phyloP scores from a whole-genome alignment of 2,797 vertebrate species.

The Galagoides demidoff region DNA sequence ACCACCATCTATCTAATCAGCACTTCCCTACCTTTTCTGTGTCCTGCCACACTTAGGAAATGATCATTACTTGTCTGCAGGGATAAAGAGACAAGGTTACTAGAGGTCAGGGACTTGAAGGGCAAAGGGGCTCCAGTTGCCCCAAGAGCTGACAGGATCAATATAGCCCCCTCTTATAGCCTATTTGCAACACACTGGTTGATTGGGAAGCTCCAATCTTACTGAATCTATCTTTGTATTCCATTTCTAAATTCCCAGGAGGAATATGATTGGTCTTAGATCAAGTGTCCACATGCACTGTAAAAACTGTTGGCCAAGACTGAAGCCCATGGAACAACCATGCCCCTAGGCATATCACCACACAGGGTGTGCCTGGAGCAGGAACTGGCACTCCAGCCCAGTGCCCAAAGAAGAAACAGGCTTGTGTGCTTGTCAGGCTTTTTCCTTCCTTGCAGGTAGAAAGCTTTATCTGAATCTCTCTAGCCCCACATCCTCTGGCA shows the following conservation, averaged over 20 bases:
- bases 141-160: neutral
- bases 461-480: neutral
- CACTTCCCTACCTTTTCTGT: neutral
- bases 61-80: neutral
- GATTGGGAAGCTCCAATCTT: neutral
- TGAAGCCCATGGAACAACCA: neutral
- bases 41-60: neutral
- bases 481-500: neutral
- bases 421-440: neutral
- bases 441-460: neutral
- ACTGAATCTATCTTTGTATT: neutral
- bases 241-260: conserved; percentile 12
- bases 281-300: neutral
- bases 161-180: neutral
- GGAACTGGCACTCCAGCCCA: neutral
- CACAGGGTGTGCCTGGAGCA: no score
- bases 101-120: neutral
- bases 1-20: neutral
- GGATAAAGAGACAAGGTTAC: neutral
- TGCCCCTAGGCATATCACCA: neutral
- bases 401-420: neutral
- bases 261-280: neutral
- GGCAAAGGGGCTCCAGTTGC: no score
- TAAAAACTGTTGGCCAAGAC: neutral
- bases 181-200: neutral